Percentiles rank a stretch among this genome's conserved stretches.
Conservation (phyloP, 2,797 vertebrate genomes). For the Hydrophis major region DNA sequence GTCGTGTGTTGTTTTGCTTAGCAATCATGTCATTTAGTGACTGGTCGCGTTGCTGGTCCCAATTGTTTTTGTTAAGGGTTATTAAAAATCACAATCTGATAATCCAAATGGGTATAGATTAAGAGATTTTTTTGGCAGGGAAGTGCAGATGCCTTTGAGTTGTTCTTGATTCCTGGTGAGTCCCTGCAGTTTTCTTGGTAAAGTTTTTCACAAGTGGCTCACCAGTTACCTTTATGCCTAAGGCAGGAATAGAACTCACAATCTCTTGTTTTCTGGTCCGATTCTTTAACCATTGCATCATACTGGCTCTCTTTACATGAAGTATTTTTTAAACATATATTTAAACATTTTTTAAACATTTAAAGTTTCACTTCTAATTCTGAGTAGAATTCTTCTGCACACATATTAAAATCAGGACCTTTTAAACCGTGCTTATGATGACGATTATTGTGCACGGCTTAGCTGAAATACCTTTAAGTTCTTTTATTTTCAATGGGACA, state of each 20-base stretch:
- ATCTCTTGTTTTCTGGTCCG: not conserved
- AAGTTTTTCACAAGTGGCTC: not conserved
- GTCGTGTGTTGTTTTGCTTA: not conserved
- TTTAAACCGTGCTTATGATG: not conserved
- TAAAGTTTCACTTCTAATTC: not conserved
- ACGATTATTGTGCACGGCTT: not conserved
- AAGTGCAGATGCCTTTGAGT: not conserved
- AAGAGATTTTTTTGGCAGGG: not conserved
- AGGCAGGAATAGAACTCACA: not conserved
- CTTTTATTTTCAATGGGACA: not conserved
- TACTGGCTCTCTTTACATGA: not conserved
- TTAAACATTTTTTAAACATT: too few species aligned
- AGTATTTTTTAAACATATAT: not conserved
- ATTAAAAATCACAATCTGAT: not conserved
- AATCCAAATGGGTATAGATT: not conserved
- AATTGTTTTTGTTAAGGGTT: not conserved
- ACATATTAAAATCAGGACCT: not conserved
- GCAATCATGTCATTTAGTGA: not conserved
- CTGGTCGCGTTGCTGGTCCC: not conserved
- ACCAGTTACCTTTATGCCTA: not conserved
- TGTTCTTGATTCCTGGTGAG: not conserved
- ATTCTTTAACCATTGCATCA: not conserved
- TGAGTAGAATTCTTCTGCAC: not conserved
- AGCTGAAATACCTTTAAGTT: not conserved
- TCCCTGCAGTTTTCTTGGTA: not conserved